phyloP scores from a whole-genome alignment of 2,113 vertebrate genomes.

The Coracopsis vasa region DNA sequence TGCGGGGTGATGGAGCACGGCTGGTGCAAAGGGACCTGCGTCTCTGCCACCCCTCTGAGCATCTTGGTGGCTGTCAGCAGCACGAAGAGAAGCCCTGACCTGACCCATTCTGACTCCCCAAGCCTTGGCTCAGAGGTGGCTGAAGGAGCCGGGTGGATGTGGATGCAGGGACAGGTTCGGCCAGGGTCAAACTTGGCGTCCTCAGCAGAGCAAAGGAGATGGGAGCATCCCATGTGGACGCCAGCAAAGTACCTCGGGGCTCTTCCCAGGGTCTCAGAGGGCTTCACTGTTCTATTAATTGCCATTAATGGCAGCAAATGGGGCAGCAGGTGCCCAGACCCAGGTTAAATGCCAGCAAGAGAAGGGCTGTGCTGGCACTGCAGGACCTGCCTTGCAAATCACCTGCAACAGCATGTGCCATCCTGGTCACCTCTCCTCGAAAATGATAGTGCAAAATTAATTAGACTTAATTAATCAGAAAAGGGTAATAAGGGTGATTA shows the following conservation, averaged over 20 bases:
- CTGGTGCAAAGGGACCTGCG: accelerated
- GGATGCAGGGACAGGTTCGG: background rate
- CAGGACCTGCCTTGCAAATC: conserved; percentile 28
- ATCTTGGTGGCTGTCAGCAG: background rate
- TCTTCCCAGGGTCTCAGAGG: background rate
- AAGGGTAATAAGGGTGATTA: conserved; percentile 64
- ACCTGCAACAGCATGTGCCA: background rate
- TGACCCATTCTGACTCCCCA: background rate
- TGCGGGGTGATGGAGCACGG: background rate
- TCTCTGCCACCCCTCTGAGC: background rate
- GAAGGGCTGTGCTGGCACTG: background rate
- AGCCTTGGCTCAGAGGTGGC: background rate
- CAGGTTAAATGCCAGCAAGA: accelerated
- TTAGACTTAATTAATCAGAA: conserved; percentile 66
- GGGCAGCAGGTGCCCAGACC: background rate
- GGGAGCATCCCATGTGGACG: background rate
- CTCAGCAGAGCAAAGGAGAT: background rate
- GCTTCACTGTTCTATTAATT: background rate
- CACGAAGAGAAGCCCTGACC: background rate
- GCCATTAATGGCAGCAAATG: background rate
- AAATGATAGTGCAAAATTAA: conserved; percentile 51
- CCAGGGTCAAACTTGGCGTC: background rate
- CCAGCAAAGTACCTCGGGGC: background rate
- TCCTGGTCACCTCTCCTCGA: conserved; percentile 50
- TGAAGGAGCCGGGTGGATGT: accelerated